Conservation (phyloP, 2,113 vertebrate species). For the Gavialis gangeticus region DNA sequence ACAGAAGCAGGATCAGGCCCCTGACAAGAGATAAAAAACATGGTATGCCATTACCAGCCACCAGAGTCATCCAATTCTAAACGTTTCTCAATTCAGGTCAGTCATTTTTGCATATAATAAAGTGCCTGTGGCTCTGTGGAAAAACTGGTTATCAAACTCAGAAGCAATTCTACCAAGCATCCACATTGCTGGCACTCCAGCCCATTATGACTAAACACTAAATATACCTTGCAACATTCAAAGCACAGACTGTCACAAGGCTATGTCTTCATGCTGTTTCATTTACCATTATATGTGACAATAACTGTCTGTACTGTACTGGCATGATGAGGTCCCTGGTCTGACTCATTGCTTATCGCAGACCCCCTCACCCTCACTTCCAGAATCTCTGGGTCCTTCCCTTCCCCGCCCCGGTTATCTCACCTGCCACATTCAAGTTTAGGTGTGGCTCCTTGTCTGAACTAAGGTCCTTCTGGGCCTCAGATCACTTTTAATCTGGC, state of each 20-base stretch:
- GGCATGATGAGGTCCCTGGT: too few species aligned
- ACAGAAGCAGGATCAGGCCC: neutral
- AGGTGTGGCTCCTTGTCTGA: too few species aligned
- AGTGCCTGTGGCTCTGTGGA: accelerated
- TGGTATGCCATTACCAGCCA: neutral
- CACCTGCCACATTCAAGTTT: too few species aligned
- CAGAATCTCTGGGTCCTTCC: too few species aligned
- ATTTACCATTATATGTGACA: neutral
- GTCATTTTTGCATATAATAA: too few species aligned
- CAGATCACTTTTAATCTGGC: too few species aligned
- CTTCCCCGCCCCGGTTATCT: too few species aligned
- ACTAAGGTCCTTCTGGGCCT: too few species aligned
- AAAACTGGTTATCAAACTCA: neutral
- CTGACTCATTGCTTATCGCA: too few species aligned
- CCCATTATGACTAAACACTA: neutral
- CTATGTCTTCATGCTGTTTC: neutral
- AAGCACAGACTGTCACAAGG: neutral
- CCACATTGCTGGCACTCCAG: neutral
- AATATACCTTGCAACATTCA: constrained; percentile 5
- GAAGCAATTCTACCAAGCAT: neutral
- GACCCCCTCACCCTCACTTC: too few species aligned
- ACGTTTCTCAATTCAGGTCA: neutral
- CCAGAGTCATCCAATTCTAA: neutral
- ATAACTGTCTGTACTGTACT: too few species aligned
- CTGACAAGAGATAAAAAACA: neutral